Evolutionary conservation across 2,888 invertebrate species (phyloP).

Genomic region (Machimus atricapillus): DNA sequence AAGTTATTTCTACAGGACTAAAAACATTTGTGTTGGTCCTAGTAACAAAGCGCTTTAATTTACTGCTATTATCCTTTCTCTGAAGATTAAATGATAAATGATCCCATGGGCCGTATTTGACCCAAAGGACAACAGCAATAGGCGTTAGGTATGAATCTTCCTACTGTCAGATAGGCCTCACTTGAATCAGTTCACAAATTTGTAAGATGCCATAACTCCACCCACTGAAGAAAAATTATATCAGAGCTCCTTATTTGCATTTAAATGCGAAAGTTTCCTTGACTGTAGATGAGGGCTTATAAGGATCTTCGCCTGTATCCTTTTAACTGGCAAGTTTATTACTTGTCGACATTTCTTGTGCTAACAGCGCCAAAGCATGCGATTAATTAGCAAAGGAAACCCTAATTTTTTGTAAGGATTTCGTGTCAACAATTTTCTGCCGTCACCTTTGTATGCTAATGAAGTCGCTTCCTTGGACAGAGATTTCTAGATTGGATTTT

Average conservation of each 20-base stretch:
- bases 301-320: not conserved
- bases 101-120: not conserved
- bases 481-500: not conserved
- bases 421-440: not conserved
- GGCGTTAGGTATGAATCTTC: not conserved
- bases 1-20: not conserved
- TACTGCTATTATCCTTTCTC: not conserved
- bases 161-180: not conserved
- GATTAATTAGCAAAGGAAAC: slow-evolving; percentile 1
- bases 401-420: not conserved
- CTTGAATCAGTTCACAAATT: not conserved
- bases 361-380: not conserved
- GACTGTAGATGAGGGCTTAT: not conserved
- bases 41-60: not conserved
- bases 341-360: not conserved
- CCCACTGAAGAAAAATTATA: not conserved
- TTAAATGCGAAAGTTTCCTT: not conserved
- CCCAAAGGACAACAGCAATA: not conserved
- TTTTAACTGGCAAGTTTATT: not conserved
- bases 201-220: not conserved
- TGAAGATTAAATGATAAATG: not conserved
- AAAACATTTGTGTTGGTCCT: not conserved
- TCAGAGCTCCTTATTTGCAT: not conserved
- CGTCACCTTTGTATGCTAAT: slow-evolving; percentile 18
- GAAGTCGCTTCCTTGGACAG: not conserved